Percentiles rank a stretch among this genome's conserved stretches.
phyloP scores from a whole-genome alignment of 2,888 invertebrate genomes.

The Drosophila tanythrix region DNA sequence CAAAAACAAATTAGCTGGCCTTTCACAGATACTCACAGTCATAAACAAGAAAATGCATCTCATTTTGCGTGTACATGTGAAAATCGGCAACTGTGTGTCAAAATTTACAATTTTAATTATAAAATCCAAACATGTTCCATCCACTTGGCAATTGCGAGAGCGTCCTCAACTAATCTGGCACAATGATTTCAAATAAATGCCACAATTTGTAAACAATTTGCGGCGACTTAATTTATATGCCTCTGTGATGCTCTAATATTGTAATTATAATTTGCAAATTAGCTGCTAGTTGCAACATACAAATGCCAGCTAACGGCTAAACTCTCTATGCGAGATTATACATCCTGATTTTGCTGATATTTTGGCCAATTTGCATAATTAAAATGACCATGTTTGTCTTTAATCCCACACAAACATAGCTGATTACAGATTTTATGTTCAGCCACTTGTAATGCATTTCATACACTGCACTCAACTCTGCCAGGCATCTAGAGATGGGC shows the following conservation, averaged over 20 bases:
- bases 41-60: neutral
- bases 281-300: constrained; percentile 25
- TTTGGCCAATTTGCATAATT: constrained; percentile 71
- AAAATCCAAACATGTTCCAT: constrained; percentile 18
- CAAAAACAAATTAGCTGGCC: neutral
- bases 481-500: neutral
- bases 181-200: constrained; percentile 46
- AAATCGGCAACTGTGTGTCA: constrained; percentile 21
- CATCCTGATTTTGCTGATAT: constrained; percentile 52
- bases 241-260: constrained; percentile 33
- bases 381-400: constrained; percentile 49
- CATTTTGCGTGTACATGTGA: constrained; percentile 21
- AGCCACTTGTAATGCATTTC: constrained; percentile 44
- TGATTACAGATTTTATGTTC: constrained; percentile 51
- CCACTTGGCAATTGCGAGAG: constrained; percentile 12
- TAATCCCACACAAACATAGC: constrained; percentile 53
- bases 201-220: constrained; percentile 76
- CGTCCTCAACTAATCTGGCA: constrained; percentile 31
- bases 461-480: constrained; percentile 3
- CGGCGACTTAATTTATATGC: constrained; percentile 24
- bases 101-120: constrained; percentile 18
- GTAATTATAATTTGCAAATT: constrained; percentile 59
- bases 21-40: neutral
- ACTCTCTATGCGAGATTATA: constrained; percentile 48
- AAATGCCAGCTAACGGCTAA: constrained; percentile 44